A percentile compares a stretch with the other conserved stretches of the same genome.
Evolutionary conservation across 2,113 vertebrate species (phyloP).

Genomic region (Eupsittula cactorum): DNA sequence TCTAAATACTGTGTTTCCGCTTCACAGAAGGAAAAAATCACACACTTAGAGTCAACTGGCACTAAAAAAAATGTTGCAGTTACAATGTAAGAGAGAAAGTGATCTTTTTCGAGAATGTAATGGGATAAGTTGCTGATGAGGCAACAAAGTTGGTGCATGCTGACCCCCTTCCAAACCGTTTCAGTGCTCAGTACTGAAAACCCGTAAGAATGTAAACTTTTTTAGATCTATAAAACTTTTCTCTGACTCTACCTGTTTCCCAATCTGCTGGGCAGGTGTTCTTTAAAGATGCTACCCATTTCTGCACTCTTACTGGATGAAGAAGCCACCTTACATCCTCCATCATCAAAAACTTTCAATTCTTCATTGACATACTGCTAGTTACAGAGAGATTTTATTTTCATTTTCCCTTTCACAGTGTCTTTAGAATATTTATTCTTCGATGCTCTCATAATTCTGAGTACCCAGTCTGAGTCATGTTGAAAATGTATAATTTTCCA

Average conservation of each 20-base stretch:
- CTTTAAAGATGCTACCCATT: not conserved
- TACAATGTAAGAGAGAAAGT: fast-evolving
- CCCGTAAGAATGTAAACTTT: not conserved
- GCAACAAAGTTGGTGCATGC: not conserved
- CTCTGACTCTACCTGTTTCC: not conserved
- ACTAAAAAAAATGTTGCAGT: not conserved
- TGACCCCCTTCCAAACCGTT: not conserved
- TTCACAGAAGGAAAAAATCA: not conserved
- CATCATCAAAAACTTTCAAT: not conserved
- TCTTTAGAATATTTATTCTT: not conserved
- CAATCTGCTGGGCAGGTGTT: not conserved
- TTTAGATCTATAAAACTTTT: not conserved
- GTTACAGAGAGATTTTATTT: not conserved
- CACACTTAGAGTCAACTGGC: not conserved
- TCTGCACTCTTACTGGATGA: not conserved
- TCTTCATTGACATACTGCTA: not conserved
- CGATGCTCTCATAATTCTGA: not conserved
- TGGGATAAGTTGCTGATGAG: not conserved
- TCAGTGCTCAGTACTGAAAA: not conserved
- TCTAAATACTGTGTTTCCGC: not conserved
- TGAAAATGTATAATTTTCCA: not conserved
- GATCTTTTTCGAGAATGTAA: not conserved
- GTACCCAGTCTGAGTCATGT: not conserved
- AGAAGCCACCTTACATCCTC: not conserved
- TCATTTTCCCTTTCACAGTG: not conserved